Percentiles rank a stretch among this genome's conserved stretches.
These are phyloP conservation scores for Sebastes fasciatus DNA, from an alignment of 2,113 vertebrate species.

Conservation along the genomic window DNA sequence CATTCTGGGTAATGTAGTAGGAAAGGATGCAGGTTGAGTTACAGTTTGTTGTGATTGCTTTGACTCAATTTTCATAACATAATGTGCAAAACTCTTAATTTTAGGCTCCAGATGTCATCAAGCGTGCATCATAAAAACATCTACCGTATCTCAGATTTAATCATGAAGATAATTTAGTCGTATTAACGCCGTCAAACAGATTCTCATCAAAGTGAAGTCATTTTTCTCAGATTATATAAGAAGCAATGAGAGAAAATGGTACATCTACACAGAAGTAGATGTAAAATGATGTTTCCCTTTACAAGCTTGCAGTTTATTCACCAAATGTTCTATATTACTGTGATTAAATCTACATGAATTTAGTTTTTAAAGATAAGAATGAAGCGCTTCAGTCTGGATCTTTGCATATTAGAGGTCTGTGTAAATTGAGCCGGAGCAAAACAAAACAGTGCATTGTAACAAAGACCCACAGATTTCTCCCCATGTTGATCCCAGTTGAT, in stretches of 20 bases:
- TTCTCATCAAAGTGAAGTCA: not conserved
- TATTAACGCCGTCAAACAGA: not conserved
- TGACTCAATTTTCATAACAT: not conserved
- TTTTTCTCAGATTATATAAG: not conserved
- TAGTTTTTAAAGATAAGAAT: not conserved
- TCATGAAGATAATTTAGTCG: not conserved
- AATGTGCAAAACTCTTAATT: not conserved
- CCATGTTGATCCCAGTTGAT: not conserved
- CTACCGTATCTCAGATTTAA: not conserved
- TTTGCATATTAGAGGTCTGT: not conserved
- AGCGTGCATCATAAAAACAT: not conserved
- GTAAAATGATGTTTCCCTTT: not conserved
- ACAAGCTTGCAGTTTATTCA: not conserved
- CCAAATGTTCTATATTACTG: not conserved
- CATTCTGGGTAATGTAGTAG: constrained; percentile 49
- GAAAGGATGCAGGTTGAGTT: not conserved
- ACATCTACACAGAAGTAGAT: not conserved
- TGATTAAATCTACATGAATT: not conserved
- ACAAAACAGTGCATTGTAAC: not conserved
- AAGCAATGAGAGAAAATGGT: not conserved
- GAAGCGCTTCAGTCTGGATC: not conserved
- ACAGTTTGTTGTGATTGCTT: not conserved
- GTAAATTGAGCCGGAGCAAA: constrained; percentile 8
- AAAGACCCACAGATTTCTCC: not conserved
- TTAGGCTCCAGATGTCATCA: not conserved